Percentiles rank a stretch among this genome's conserved stretches.
phyloP scores from a whole-genome alignment of 2,797 vertebrate species.

The Coendou prehensilis region DNA sequence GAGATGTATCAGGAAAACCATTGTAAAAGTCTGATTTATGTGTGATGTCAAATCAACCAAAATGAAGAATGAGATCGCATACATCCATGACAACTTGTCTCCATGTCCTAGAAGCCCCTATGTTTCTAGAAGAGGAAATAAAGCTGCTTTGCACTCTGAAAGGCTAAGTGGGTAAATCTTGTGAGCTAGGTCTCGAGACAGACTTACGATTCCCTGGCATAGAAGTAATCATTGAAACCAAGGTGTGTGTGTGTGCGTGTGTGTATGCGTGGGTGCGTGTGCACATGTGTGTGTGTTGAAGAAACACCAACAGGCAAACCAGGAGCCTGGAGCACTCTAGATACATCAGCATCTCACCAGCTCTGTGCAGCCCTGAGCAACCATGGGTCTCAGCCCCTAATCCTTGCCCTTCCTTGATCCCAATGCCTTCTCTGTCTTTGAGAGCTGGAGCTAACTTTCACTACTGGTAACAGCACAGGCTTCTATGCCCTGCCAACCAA shows the following conservation, averaged over 20 bases:
- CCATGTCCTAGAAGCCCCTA: neutral
- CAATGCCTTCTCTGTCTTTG: neutral
- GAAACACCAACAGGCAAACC: neutral
- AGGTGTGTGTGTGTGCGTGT: neutral
- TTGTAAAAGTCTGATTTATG: neutral
- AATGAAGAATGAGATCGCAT: constrained; percentile 30
- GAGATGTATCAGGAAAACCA: neutral
- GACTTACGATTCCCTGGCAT: neutral
- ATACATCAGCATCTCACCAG: neutral
- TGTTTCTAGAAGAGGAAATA: constrained; percentile 51
- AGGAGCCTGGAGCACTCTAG: neutral
- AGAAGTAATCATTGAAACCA: neutral
- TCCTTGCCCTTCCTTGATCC: neutral
- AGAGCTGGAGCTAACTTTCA: neutral
- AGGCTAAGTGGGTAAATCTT: constrained; percentile 40
- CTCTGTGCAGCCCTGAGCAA: neutral
- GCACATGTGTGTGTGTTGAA: neutral
- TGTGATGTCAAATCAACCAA: constrained; percentile 27
- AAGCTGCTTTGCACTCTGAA: constrained; percentile 63
- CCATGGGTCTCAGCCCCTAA: neutral
- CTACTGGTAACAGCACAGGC: neutral
- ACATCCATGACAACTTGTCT: neutral
- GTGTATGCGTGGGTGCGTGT: neutral
- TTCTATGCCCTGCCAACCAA: neutral
- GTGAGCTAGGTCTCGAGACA: neutral